These are phyloP conservation scores for Agapornis canus DNA, from an alignment of 2,797 vertebrate species.

Conservation along the genomic window DNA sequence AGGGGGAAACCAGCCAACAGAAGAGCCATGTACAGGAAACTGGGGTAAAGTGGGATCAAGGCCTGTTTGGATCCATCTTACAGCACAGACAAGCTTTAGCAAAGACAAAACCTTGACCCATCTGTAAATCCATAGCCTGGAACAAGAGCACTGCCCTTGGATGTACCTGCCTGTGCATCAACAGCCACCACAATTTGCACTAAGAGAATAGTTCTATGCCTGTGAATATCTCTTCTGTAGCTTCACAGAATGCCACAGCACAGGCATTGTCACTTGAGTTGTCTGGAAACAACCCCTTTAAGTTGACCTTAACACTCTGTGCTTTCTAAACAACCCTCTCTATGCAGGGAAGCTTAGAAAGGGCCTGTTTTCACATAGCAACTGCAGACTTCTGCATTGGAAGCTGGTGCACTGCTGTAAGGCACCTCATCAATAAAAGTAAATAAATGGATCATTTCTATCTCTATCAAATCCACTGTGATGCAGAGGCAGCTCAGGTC, in stretches of 20 bases:
- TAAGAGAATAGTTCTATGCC: not conserved
- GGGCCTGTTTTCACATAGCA: not conserved
- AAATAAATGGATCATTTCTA: slow-evolving; percentile 27
- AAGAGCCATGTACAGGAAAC: rapidly evolving
- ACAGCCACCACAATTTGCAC: not conserved
- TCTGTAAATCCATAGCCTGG: rapidly evolving
- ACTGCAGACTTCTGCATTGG: not conserved
- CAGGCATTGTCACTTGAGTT: not conserved
- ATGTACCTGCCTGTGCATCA: not conserved
- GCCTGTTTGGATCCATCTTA: not conserved
- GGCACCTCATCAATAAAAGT: not conserved
- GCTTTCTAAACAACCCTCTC: not conserved
- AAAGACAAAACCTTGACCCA: not conserved
- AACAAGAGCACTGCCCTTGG: rapidly evolving
- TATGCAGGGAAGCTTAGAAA: not conserved
- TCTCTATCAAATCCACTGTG: not conserved
- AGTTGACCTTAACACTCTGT: not conserved
- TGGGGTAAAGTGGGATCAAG: not conserved
- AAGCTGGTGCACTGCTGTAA: not conserved
- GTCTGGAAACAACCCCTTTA: not conserved
- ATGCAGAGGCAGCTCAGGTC: not conserved
- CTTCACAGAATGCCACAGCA: not conserved
- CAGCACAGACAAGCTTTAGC: rapidly evolving
- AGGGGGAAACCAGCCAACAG: not conserved
- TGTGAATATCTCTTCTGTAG: not conserved